These are phyloP conservation scores for Enteromius fasciolatus DNA, from an alignment of 2,797 vertebrate genomes.

Conservation along the genomic window DNA sequence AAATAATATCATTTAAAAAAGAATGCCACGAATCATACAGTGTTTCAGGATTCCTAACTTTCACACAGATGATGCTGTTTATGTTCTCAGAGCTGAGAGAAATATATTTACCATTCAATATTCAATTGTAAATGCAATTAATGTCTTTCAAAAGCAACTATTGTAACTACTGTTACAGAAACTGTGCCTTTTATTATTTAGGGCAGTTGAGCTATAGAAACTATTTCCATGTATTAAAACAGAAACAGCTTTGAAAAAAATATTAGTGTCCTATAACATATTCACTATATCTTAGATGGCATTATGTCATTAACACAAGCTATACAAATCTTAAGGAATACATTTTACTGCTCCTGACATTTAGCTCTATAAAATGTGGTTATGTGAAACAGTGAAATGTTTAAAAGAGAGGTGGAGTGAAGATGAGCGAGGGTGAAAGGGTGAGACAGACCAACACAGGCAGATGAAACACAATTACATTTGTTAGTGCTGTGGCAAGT, in stretches of 20 bases:
- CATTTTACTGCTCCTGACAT: neutral
- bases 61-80: neutral
- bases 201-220: neutral
- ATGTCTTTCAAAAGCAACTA: neutral
- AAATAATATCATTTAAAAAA: constrained; percentile 3
- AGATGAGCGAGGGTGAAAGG: neutral
- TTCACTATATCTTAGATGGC: neutral
- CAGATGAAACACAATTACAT: neutral
- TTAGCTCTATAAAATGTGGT: neutral
- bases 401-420: neutral
- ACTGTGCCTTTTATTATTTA: neutral
- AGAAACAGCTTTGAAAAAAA: neutral
- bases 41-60: neutral
- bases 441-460: neutral
- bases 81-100: neutral
- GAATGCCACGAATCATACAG: neutral
- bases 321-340: neutral
- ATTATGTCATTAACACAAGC: neutral
- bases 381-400: constrained; percentile 1
- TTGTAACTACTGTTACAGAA: too few relatives aligned
- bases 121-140: neutral
- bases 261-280: neutral
- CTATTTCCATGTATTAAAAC: neutral
- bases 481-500: neutral
- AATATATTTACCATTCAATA: neutral